Evolutionary conservation across 2,113 vertebrate genomes (phyloP), one percentile per base, ranked within the genome.

Genomic region (Gyps fulvus): DNA sequence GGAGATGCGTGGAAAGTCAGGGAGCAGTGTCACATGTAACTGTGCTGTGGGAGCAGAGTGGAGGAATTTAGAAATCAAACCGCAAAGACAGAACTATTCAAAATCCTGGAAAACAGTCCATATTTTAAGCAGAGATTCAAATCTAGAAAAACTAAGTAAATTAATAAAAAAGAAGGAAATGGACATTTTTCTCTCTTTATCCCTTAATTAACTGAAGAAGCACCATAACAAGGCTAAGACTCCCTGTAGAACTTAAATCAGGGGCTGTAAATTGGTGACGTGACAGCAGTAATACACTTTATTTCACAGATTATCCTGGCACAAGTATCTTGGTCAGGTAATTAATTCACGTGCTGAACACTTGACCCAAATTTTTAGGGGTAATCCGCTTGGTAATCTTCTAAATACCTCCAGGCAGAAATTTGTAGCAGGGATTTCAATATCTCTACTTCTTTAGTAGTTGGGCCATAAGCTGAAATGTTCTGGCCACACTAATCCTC

Each of bases 311-410:
- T 95, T 87, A 95, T 89, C 61, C 83, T 66, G 32, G 36, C 26
- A 85, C 42, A 62, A 70, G n/a, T 72, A 85, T 71, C 34, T 85
- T 92, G 61, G 72, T 83, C 84, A 95, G 62, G 50, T 93, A 97
- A 94, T 96, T 91, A 94, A 94, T 90, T 94, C 73, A 95, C 0
- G 0, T 70, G 42, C 62, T 83, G 73, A 94, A 86, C 87, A 85
- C 61, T 42, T 88, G 87, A 89, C 89, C 66, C 70, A 93, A 85
- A 85, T 93, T 92, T 90, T 93, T 77, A 76, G 61, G 77, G 27
- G 83, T 93, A 97, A 96, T 96, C 87, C 65, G 1, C 70, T 83
- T 67, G 29, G 74, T 96, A 94, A 96, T 91, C 96, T 96, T 80
- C 81, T 95, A 77, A 95, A 85, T 93, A 77, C 54, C n/a, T 94